Evolutionary conservation across 2,888 invertebrate species (phyloP).

Genomic region (Suillia variegata): DNA sequence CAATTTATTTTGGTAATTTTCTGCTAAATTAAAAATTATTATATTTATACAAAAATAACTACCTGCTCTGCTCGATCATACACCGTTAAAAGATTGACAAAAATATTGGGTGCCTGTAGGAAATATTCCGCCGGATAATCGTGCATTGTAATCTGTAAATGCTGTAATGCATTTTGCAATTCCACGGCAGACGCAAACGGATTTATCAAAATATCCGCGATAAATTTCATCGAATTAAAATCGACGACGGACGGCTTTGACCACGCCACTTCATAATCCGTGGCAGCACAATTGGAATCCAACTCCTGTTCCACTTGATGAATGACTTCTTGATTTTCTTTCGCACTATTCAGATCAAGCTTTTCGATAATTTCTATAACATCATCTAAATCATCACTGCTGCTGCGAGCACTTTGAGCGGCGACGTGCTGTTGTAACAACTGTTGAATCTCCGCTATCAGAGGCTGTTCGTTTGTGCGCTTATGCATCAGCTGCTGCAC

Average conservation of each 20-base stretch:
- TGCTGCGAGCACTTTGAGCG: no score
- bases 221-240: constrained; percentile 43
- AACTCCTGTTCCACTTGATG: neutral
- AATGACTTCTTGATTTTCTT: constrained; percentile 2
- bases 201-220: constrained; percentile 40
- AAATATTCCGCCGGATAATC: constrained; percentile 59
- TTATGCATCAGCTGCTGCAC: constrained; percentile 40
- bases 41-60: no score
- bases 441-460: constrained; percentile 39
- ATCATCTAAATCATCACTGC: constrained; percentile 10
- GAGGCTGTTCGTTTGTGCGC: constrained; percentile 16
- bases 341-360: constrained; percentile 22
- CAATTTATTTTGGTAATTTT: no score
- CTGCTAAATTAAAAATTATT: no score
- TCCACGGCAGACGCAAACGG: constrained; percentile 28
- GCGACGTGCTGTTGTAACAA: constrained; percentile 25
- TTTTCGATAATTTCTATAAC: constrained; percentile 21
- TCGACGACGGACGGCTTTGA: constrained; percentile 44
- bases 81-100: constrained; percentile 42
- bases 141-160: constrained; percentile 45
- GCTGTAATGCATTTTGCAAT: constrained; percentile 42
- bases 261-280: constrained; percentile 50
- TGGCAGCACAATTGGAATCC: neutral
- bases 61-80: constrained; percentile 34
- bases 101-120: constrained; percentile 56